Percentiles rank a stretch among this genome's conserved stretches.
Evolutionary conservation across 1,140 invertebrate species (phyloP).

Genomic region (Aphis craccivora): DNA sequence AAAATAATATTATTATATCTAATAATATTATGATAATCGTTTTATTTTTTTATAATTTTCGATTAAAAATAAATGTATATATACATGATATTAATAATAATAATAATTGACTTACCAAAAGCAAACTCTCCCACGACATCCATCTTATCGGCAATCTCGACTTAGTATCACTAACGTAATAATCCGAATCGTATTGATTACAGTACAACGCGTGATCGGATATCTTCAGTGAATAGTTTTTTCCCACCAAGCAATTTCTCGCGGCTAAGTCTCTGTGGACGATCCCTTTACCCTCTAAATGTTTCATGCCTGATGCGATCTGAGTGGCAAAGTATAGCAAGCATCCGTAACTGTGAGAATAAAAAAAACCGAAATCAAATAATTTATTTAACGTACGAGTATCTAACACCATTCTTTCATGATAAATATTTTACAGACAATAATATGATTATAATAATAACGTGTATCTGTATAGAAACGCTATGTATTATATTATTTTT

Average conservation of each 20-base stretch:
- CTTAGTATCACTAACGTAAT: conserved; percentile 83
- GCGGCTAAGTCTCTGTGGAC: conserved; percentile 81
- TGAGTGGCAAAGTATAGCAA: conserved; percentile 83
- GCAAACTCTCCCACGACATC: conserved; percentile 86
- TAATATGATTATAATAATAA: neutral
- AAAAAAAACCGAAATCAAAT: conserved; percentile 13
- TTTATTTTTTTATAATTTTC: neutral
- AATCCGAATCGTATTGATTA: conserved; percentile 81
- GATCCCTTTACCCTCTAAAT: conserved; percentile 78
- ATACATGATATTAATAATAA: neutral
- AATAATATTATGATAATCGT: neutral
- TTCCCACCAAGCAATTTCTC: conserved; percentile 86
- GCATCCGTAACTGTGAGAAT: conserved; percentile 75
- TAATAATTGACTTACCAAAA: conserved; percentile 71
- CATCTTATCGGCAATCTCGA: conserved; percentile 83
- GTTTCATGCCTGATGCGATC: conserved; percentile 88
- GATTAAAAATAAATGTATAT: too few species aligned
- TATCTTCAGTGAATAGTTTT: conserved; percentile 82
- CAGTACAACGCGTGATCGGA: conserved; percentile 91
- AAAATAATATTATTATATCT: neutral
- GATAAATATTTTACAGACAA: neutral
- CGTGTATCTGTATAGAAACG: neutral
- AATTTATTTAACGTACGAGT: neutral
- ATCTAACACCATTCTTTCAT: neutral
- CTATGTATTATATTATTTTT: neutral